phyloP scores from a whole-genome alignment of 2,888 invertebrate species.

The Dynastes maya region DNA sequence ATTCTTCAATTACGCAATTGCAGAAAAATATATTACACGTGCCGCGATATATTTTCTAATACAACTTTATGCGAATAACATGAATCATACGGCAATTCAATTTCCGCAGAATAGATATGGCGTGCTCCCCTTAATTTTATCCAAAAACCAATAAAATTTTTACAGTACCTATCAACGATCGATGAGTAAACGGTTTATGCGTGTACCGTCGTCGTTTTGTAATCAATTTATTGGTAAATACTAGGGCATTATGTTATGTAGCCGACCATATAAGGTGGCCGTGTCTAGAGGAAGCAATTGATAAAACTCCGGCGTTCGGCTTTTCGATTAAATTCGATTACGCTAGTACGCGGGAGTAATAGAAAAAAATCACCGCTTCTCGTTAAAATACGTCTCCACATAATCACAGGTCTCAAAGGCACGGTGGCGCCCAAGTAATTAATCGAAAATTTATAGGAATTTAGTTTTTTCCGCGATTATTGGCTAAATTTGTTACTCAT shows the following conservation, averaged over 20 bases:
- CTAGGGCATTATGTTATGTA: slow-evolving; percentile 34
- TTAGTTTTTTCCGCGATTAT: slow-evolving; percentile 28
- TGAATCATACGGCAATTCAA: no score
- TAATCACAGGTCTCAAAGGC: slow-evolving; percentile 36
- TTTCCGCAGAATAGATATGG: no score
- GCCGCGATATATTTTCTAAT: no score
- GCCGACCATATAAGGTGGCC: background rate
- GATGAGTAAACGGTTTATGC: background rate
- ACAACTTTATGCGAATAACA: no score
- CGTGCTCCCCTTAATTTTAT: no score
- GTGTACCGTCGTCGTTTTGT: background rate
- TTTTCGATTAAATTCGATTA: slow-evolving; percentile 32
- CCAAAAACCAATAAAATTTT: no score
- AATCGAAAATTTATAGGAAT: slow-evolving; percentile 45
- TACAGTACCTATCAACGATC: no score
- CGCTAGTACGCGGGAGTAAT: slow-evolving; percentile 1
- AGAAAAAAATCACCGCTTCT: slow-evolving; percentile 40
- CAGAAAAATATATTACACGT: no score
- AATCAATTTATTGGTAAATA: slow-evolving; percentile 37
- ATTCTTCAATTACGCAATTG: no score
- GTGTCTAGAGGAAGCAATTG: slow-evolving; percentile 26
- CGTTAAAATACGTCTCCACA: slow-evolving; percentile 44
- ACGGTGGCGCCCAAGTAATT: slow-evolving; percentile 35
- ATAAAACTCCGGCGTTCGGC: slow-evolving; percentile 24
- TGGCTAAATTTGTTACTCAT: slow-evolving; percentile 13